phyloP scores from a whole-genome alignment of 2,113 vertebrate species.

The Recurvirostra avosetta region DNA sequence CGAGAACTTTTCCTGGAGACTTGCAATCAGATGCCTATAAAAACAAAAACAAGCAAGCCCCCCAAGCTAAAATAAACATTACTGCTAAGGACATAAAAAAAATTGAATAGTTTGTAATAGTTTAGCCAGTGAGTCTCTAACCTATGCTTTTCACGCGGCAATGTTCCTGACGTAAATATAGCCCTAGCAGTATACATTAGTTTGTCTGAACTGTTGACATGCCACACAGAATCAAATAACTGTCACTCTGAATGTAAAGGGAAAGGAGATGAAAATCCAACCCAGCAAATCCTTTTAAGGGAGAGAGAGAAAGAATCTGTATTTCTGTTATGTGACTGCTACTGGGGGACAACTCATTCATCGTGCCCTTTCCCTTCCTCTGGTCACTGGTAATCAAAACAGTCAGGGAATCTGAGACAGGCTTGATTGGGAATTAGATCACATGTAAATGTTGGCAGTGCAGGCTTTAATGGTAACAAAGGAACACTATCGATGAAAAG shows the following conservation, averaged over 20 bases:
- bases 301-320: not conserved
- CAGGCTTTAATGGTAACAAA: not conserved
- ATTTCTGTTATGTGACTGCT: not conserved
- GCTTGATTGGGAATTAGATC: not conserved
- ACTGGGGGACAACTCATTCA: not conserved
- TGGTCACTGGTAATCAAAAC: not conserved
- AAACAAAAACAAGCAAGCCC: not conserved
- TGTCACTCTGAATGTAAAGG: not conserved
- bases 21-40: not conserved
- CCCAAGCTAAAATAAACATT: not conserved
- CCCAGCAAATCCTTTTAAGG: not conserved
- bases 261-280: not conserved
- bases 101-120: not conserved
- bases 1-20: not conserved
- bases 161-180: not conserved
- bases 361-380: not conserved
- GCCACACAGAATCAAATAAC: not conserved
- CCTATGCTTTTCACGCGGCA: not conserved
- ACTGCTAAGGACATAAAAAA: not conserved
- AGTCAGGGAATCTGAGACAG: not conserved
- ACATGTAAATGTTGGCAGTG: not conserved
- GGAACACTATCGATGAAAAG: not conserved
- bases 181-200: not conserved
- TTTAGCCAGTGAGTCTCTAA: not conserved
- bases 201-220: not conserved